Percentiles rank a stretch among this genome's conserved stretches.
Evolutionary conservation across 2,888 invertebrate species (phyloP).

Genomic region (Pyrocoelia pectoralis): DNA sequence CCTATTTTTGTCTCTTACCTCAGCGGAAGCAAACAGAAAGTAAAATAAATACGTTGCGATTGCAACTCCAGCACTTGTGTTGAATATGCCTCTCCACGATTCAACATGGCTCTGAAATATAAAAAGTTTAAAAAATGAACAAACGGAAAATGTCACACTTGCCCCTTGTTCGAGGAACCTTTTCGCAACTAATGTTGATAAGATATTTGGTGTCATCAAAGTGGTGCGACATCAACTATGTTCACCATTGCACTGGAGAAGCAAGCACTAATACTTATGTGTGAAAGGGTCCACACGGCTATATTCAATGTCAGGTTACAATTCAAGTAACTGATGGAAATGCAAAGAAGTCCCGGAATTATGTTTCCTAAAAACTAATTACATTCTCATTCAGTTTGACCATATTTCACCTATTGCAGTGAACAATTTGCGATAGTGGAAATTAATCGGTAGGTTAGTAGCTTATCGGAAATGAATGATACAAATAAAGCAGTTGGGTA

Average conservation of each 20-base stretch:
- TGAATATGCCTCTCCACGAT: no score
- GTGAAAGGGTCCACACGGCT: not conserved
- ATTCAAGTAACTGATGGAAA: not conserved
- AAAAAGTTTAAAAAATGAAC: no score
- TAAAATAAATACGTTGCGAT: no score
- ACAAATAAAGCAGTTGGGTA: not conserved
- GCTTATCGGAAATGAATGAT: not conserved
- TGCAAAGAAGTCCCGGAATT: not conserved
- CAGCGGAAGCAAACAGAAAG: no score
- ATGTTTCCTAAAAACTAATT: not conserved
- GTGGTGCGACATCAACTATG: not conserved
- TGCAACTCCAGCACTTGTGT: no score
- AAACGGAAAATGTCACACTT: not conserved
- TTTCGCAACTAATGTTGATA: not conserved
- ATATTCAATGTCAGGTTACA: not conserved
- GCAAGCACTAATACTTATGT: not conserved
- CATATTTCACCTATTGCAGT: not conserved
- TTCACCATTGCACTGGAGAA: not conserved
- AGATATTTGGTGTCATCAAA: not conserved
- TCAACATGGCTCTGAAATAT: no score
- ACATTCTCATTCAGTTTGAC: not conserved
- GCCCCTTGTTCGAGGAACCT: not conserved
- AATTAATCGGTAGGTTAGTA: not conserved
- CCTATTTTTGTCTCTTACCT: no score
- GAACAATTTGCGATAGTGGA: constrained; percentile 1